Conservation (phyloP, 2,888 invertebrate species). For the Hyles lineata region DNA sequence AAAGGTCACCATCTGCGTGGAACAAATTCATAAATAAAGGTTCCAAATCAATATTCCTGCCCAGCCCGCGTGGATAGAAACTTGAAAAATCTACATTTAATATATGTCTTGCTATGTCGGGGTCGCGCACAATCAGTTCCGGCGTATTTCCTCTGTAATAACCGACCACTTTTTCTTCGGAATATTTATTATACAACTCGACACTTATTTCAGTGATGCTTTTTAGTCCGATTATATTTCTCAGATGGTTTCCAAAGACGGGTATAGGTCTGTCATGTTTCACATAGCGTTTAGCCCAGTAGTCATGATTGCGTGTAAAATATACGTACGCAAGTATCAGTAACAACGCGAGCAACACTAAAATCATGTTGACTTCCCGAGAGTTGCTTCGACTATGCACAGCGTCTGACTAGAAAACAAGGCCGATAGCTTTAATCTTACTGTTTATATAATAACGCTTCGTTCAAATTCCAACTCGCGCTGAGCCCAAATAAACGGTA, state of each 20-base stretch:
- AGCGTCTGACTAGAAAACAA: not conserved
- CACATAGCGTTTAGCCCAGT: constrained; percentile 65
- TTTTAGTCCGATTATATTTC: constrained; percentile 51
- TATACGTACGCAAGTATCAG: constrained; percentile 54
- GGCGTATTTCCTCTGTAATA: constrained; percentile 62
- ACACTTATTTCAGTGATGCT: constrained; percentile 53
- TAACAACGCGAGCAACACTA: constrained; percentile 41
- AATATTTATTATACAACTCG: constrained; percentile 62
- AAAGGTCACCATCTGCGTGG: constrained; percentile 63
- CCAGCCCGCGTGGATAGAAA: constrained; percentile 62
- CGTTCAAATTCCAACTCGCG: constrained; percentile 10
- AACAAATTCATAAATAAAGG: constrained; percentile 62
- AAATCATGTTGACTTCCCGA: constrained; percentile 42
- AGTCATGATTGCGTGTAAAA: constrained; percentile 57
- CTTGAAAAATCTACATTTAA: constrained; percentile 60
- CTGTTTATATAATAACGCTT: not conserved
- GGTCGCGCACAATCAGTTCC: constrained; percentile 63
- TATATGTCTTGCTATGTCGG: constrained; percentile 58
- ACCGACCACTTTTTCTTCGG: constrained; percentile 67
- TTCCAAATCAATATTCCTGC: constrained; percentile 54
- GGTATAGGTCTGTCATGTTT: constrained; percentile 61
- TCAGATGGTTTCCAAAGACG: constrained; percentile 61
- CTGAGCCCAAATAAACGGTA: not conserved
- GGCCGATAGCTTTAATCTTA: not conserved
- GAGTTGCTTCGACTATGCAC: not conserved